Conservation (phyloP, 2,113 vertebrate species). For the Cichladusa arquata region DNA sequence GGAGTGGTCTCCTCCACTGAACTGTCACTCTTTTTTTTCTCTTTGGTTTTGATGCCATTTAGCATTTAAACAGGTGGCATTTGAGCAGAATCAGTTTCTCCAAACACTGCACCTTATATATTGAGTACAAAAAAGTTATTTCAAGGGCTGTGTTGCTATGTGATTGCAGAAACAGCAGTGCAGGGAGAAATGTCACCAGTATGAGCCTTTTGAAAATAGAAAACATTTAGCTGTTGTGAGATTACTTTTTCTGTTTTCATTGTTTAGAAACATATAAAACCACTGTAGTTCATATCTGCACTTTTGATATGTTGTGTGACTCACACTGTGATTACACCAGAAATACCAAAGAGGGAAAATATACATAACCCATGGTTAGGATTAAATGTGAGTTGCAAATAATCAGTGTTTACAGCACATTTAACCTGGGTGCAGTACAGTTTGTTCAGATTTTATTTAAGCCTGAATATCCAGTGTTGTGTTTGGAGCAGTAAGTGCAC, state of each 20-base stretch:
- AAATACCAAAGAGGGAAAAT: constrained; percentile 48
- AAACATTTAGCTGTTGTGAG: constrained; percentile 51
- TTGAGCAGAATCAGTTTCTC: constrained; percentile 52
- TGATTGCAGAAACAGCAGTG: constrained; percentile 63
- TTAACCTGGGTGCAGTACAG: constrained; percentile 44
- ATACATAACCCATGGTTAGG: constrained; percentile 62
- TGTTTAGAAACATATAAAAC: constrained; percentile 46
- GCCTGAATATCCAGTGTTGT: constrained; percentile 20
- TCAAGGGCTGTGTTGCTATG: constrained; percentile 66
- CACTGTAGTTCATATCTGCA: constrained; percentile 40
- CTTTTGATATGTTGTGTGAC: constrained; percentile 65
- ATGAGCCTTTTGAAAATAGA: constrained; percentile 69
- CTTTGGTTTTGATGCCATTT: constrained; percentile 43
- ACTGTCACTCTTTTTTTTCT: not conserved
- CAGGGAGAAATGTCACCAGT: constrained; percentile 66
- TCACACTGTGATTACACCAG: constrained; percentile 59
- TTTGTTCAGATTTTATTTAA: constrained; percentile 41
- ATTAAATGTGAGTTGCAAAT: constrained; percentile 47
- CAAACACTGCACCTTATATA: constrained; percentile 38
- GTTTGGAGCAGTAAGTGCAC: constrained; percentile 11
- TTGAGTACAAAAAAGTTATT: constrained; percentile 65
- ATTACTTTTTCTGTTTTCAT: constrained; percentile 53
- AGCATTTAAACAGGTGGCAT: constrained; percentile 57
- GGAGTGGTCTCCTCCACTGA: not conserved
- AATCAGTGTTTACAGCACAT: constrained; percentile 60